A percentile compares a stretch with the other conserved stretches of the same genome.
Conservation (phyloP, 1,140 invertebrate species). For the Melanaphis sacchari region DNA sequence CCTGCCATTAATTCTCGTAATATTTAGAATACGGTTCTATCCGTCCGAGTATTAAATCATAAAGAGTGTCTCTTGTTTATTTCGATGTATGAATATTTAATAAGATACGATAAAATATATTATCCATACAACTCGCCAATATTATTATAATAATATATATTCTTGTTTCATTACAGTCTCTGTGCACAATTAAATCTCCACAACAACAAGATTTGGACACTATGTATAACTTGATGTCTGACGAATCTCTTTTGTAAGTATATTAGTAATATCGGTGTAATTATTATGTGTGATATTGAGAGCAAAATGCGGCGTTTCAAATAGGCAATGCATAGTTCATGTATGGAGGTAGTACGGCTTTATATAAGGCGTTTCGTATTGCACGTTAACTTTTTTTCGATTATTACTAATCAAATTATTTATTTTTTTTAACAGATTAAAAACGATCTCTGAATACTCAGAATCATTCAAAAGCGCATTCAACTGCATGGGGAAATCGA, state of each 20-base stretch:
- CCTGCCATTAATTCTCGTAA: not conserved
- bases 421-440: not conserved
- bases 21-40: not conserved
- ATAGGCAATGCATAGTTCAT: not conserved
- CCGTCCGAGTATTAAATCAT: not conserved
- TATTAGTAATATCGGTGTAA: not conserved
- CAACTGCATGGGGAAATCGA: not conserved
- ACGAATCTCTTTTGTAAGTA: slow-evolving; percentile 56
- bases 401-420: not conserved
- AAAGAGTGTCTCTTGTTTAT: not conserved
- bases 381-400: not conserved
- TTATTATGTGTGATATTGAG: not conserved
- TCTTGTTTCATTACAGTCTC: slow-evolving; percentile 61
- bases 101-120: not conserved
- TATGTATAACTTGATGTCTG: slow-evolving; percentile 42
- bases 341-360: no score
- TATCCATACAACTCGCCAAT: not conserved
- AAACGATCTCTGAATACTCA: slow-evolving; percentile 20
- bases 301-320: not conserved
- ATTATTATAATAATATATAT: slow-evolving; percentile 24
- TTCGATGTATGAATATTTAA: not conserved
- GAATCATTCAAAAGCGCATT: slow-evolving; percentile 27
- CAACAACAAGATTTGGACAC: slow-evolving; percentile 60
- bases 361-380: not conserved
- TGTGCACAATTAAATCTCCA: slow-evolving; percentile 61